Evolutionary conservation across 37 sponge, comb jelly and placozoan genomes (phyloP), one percentile per base, ranked within the genome.

Genomic region (Cliona cf. orientalis): DNA sequence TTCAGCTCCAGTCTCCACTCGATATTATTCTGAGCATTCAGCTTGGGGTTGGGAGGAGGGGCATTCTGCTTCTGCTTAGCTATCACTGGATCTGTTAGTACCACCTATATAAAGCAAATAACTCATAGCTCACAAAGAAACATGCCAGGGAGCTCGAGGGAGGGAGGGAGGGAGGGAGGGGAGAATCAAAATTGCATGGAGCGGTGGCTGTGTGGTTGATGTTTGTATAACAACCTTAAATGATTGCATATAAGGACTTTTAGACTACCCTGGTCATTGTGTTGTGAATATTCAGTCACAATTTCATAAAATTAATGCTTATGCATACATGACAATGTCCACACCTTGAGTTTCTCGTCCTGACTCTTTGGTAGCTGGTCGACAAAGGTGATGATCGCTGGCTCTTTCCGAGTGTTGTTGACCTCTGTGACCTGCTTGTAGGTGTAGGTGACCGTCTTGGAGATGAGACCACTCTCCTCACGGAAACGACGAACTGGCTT

Each of bases 261-360:
- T 58, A 19, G 60, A 9, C 40, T 76, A 36, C 21, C 55, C 11
- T 49, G 11, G 17, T 11, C 55, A 49, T 17, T 19, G 14, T 19
- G 14, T 12, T 64, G 11, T 23, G 66, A 9, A 12, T 23, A 11
- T n/a, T 23, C 14, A 29, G 33, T 21, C 14, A 11, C 21, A 14
- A 9, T 21, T 64, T 64, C 21, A n/a, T 11, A 21, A 28, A n/a
- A 9, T 22, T 21, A 9, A n/a, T n/a, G 9, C 65, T 29, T 26
- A 63, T 63, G 25, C 7, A 70, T n/a, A 3, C 14, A 7, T 41
- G 3, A 39, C 55, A 5, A 31, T 9, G 23, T 62, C 36, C 42
- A n/a, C 31, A 95, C 96, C 87, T 89, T 95, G 41, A 95, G 84
- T 72, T 91, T 95, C 38, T 91, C 91, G 60, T 95, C 96, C 23